A percentile compares a stretch with the other conserved stretches of the same genome.
phyloP scores from a whole-genome alignment of 2,888 invertebrate genomes.

The Allolobophora icterica region DNA sequence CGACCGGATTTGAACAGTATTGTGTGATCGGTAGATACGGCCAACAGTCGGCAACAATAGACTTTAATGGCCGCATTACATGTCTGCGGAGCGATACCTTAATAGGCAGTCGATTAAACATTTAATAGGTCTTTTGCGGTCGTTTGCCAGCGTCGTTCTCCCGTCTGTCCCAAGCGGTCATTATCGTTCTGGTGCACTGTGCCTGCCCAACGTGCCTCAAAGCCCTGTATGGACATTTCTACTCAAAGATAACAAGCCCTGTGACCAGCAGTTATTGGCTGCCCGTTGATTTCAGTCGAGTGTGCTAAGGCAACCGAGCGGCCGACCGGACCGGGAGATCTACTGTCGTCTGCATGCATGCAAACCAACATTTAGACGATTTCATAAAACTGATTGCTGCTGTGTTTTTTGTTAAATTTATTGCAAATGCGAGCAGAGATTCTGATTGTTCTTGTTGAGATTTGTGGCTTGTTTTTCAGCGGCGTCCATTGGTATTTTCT shows the following conservation, averaged over 20 bases:
- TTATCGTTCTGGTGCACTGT: background rate
- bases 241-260: conserved; percentile 5
- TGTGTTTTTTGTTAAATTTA: background rate
- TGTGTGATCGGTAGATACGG: background rate
- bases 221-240: background rate
- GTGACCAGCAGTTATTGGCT: conserved; percentile 5
- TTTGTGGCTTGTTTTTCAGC: background rate
- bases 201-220: background rate
- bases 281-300: background rate
- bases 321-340: background rate
- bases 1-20: background rate
- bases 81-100: background rate
- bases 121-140: conserved; percentile 19
- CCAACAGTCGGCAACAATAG: background rate
- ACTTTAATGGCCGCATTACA: background rate
- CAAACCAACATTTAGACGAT: background rate
- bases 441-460: background rate
- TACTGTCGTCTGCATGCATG: background rate
- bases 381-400: conserved; percentile 9
- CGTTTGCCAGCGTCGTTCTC: background rate
- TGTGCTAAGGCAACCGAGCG: background rate
- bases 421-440: background rate
- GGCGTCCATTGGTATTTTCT: background rate
- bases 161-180: background rate
- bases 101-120: conserved; percentile 25